Evolutionary conservation across 2,888 invertebrate species (phyloP).

Genomic region (Cantharis flavilabris): DNA sequence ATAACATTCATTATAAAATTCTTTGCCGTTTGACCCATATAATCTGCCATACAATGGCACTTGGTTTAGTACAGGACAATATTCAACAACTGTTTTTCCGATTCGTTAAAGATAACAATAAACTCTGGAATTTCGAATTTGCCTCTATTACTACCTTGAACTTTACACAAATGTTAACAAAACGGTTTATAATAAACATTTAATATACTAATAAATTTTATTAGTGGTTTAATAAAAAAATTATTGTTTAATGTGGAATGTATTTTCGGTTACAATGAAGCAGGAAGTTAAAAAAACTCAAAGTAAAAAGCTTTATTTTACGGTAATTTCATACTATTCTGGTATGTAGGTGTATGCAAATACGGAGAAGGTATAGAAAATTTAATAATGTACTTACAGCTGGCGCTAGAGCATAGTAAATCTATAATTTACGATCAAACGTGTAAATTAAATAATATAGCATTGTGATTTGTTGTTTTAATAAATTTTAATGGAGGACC

Average conservation of each 20-base stretch:
- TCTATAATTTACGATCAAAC: background rate
- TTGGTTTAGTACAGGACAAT: background rate
- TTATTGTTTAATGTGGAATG: background rate
- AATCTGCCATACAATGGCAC: background rate
- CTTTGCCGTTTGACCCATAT: background rate
- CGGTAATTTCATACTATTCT: background rate
- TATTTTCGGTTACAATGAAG: background rate
- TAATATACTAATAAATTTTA: background rate
- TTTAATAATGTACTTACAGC: background rate
- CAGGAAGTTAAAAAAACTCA: background rate
- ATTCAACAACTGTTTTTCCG: too few species aligned
- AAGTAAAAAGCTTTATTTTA: background rate
- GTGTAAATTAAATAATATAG: constrained; percentile 1
- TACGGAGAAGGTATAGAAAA: background rate
- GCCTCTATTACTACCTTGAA: background rate
- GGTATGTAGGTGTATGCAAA: background rate
- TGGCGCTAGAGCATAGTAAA: constrained; percentile 1
- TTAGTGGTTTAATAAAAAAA: background rate
- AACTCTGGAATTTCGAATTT: too few species aligned
- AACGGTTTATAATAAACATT: background rate
- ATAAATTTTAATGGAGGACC: background rate
- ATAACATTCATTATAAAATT: background rate
- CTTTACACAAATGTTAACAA: background rate
- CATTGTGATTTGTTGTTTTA: background rate
- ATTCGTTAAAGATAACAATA: too few species aligned